Evolutionary conservation across 2,888 invertebrate genomes (phyloP), one percentile per base, ranked within the genome.

Genomic region (Fragum sueziense): DNA sequence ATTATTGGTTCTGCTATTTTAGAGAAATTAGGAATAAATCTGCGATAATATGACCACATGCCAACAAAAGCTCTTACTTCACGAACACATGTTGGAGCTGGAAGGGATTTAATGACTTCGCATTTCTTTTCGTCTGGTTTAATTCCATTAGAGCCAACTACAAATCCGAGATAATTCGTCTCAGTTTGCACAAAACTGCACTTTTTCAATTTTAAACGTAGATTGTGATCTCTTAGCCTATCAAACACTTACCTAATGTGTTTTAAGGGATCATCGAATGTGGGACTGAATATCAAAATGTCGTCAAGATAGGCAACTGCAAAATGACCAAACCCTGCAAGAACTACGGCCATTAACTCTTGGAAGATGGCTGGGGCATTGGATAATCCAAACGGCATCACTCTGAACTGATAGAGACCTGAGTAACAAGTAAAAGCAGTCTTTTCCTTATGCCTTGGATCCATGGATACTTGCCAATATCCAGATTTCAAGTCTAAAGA

Each of bases 281-380:
- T 68, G 54, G 41, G n/a, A 41, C 61, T 70, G 57, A 72, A 79
- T 29, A 82, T 76, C 0, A 85, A 25, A 34, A 85, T 76, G 29
- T 85, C 80, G 54, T 86, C 82, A 0, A 85, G 37, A 67, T 86
- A 85, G 34, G 70, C 67, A 3, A 34, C 31, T 14, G 77, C 34
- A 73, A 83, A 86, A 9, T 69, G 20, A 25, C 71, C 74, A 7
- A 70, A 52, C 2, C 78, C 82, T 22, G 79, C 31, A 11, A 85
- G 67, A 14, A 78, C 83, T 47, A 61, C 59, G 9, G 51, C 25
- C 73, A 85, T 76, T n/a, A 78, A 34, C 52, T 74, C 61, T 59
- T 76, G 76, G 52, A 77, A 77, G 3, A 73, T 25, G 11, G 68
- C 51, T 11, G 85, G 79, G 0, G 77, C 79, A 73, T 76, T 85